Percentiles rank a stretch among this genome's conserved stretches.
These are phyloP conservation scores for Drosophila varians DNA, from an alignment of 1,140 invertebrate species.

Conservation along the genomic window DNA sequence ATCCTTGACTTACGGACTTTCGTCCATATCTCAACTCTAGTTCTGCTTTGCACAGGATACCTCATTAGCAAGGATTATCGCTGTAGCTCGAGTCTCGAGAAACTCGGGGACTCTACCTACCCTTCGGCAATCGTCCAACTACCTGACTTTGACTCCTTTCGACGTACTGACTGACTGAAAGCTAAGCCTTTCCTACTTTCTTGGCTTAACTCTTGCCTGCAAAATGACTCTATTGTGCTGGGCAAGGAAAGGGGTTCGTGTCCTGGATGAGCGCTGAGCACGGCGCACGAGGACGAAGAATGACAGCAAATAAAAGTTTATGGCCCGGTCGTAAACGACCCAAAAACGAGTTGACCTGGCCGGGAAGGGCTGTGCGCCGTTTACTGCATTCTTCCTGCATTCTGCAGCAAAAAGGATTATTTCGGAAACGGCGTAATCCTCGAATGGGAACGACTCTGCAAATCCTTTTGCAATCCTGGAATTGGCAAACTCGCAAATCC, in stretches of 20 bases:
- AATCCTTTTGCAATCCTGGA: conserved; percentile 71
- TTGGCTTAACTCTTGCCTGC: conserved; percentile 66
- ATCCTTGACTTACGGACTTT: conserved; percentile 76
- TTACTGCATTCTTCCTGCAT: conserved; percentile 69
- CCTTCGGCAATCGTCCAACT: conserved; percentile 1
- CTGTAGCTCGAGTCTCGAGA: conserved; percentile 14
- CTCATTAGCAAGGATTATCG: conserved; percentile 77
- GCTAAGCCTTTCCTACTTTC: conserved; percentile 68
- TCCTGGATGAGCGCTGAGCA: conserved; percentile 37
- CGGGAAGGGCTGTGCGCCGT: conserved; percentile 24
- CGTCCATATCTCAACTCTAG: conserved; percentile 8
- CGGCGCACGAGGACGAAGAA: conserved; percentile 65
- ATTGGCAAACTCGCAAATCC: conserved; percentile 60
- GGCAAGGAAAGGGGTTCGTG: conserved; percentile 66
- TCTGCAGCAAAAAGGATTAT: conserved; percentile 74
- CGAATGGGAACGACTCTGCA: conserved; percentile 11
- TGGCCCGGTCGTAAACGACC: conserved; percentile 61
- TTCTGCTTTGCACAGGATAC: conserved; percentile 47
- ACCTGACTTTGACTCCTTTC: conserved; percentile 59
- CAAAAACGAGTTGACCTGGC: conserved; percentile 52
- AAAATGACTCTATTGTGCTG: conserved; percentile 11
- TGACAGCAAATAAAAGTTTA: conserved; percentile 79
- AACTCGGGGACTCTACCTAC: conserved; percentile 8
- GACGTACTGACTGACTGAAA: conserved; percentile 42
- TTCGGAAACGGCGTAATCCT: conserved; percentile 70